These are phyloP conservation scores for Colletes gigas DNA, from an alignment of 1,140 invertebrate genomes.

Conservation along the genomic window DNA sequence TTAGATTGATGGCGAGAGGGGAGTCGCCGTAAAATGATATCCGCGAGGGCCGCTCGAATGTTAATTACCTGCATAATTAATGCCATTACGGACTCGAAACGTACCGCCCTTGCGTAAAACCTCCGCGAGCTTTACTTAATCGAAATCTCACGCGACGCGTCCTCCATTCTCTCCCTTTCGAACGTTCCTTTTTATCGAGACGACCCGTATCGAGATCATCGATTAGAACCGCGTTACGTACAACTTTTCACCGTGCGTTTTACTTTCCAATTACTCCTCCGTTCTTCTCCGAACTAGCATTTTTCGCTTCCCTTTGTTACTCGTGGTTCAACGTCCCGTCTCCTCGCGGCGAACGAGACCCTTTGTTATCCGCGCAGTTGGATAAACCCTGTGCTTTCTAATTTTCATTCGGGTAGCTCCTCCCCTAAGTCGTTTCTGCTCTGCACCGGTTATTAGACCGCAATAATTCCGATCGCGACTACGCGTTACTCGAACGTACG, in stretches of 20 bases:
- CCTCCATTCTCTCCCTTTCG: not conserved
- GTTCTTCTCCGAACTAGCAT: not conserved
- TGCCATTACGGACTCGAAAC: constrained; percentile 56
- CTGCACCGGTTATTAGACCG: constrained; percentile 16
- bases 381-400: constrained; percentile 33
- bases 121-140: not conserved
- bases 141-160: constrained; percentile 5
- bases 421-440: not conserved
- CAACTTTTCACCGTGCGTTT: constrained; percentile 22
- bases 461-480: not conserved
- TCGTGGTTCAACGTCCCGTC: not conserved
- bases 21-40: constrained; percentile 68
- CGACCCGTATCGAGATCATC: constrained; percentile 9
- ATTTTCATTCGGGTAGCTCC: constrained; percentile 13
- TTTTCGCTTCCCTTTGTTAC: not conserved
- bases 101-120: not conserved
- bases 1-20: constrained; percentile 74
- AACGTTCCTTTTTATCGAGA: too few species aligned
- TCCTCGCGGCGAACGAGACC: not conserved
- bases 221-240: not conserved
- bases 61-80: constrained; percentile 78
- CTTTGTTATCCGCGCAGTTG: not conserved
- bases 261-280: not conserved
- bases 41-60: constrained; percentile 63
- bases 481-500: not conserved